phyloP scores from a whole-genome alignment of 2,113 vertebrate genomes.

The Lota lota region DNA sequence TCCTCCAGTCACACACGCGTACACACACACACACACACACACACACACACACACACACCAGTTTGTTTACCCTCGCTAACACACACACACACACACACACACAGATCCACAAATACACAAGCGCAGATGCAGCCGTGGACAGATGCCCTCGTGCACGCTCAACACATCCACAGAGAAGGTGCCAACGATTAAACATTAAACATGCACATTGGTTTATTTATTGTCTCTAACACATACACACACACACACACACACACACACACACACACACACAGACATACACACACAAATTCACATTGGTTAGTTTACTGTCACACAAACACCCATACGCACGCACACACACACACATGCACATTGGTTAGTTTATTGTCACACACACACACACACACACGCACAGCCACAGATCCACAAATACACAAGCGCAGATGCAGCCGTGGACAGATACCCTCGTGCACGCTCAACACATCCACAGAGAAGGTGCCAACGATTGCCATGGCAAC shows the following conservation, averaged over 20 bases:
- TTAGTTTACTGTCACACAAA: slow-evolving; percentile 15
- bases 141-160: not conserved
- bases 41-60: slow-evolving; percentile 2
- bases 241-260: slow-evolving; percentile 8
- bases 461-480: slow-evolving; percentile 36
- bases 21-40: slow-evolving; percentile 4
- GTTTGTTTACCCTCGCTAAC: too few species aligned
- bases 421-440: slow-evolving; percentile 14
- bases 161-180: slow-evolving; percentile 33
- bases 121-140: slow-evolving; percentile 10
- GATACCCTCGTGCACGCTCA: not conserved
- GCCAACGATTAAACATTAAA: slow-evolving; percentile 42
- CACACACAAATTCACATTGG: slow-evolving; percentile 35
- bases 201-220: not conserved
- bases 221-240: not conserved
- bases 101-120: not conserved
- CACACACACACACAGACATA: too few species aligned
- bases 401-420: slow-evolving; percentile 13
- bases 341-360: slow-evolving; percentile 41
- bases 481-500: slow-evolving; percentile 66
- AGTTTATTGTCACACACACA: slow-evolving; percentile 32
- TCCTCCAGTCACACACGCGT: slow-evolving; percentile 20
- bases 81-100: slow-evolving; percentile 10
- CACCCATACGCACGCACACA: not conserved
- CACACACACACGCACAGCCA: slow-evolving; percentile 30